Base-by-base conservation (phyloP, 2,797 vertebrate species). In the Mallotus villosus region DNA sequence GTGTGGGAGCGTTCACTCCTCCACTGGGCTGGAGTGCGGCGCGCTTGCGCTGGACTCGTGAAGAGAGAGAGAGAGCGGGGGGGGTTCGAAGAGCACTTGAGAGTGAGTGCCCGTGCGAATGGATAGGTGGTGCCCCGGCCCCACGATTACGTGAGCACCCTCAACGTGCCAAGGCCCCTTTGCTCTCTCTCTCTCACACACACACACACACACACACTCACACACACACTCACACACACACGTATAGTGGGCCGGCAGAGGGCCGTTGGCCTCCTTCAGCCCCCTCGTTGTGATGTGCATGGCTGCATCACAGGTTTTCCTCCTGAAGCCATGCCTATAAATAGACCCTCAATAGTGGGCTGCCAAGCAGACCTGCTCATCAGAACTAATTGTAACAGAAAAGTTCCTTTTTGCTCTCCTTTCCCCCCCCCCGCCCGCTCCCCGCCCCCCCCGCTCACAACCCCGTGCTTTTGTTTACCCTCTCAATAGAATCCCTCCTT, bases 311-410 rank as follows among this genome's bases (percentile, higher is more conserved):
- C 79, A 83, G 85, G 79, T 84, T 83, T 81, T 78, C 74, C 77
- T 81, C 84, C 78, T 79, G 74, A 76, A 87, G 85, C 84, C 69
- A 68, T 79, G 71, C 57, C 82, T 85, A 83, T 79, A 85, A 86
- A 86, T 86, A 86, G 85, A 37, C 51, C 75, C 77, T 83, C 71
- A 80, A 82, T 81, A 70, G 81, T 79, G 51, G 73, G 70, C 78
- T 84, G 81, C 82, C 78, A 79, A 77, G 76, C 82, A 81, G 78
- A 83, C 83, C 83, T 85, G 81, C 83, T 85, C 83, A 83, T 83
- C 83, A 85, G 80, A 81, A 85, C 80, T 86, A 86, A 86, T 85
- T 83, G 83, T 81, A 72, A 77, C 75, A 83, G 80, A 83, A 82
- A 78, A 81, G 74, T 77, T 76, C 51, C 75, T 77, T 74, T 72